Percentiles rank a stretch among this genome's conserved stretches.
Conservation (phyloP, 2,113 vertebrate species). For the Channa maculata region DNA sequence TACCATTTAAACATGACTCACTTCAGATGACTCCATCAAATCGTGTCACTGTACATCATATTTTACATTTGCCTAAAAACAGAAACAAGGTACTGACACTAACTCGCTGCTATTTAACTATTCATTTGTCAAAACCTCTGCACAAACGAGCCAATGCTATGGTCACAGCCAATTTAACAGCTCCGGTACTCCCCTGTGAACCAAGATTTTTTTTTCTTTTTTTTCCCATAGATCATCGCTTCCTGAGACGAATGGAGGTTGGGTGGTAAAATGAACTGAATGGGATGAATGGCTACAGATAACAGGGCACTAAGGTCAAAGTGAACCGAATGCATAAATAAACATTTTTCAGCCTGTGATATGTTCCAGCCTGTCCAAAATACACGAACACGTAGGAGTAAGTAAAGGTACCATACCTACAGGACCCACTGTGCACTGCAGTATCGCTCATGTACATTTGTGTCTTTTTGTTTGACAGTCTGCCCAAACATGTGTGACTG, state of each 20-base stretch:
- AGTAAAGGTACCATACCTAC: slow-evolving; percentile 64
- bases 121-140: slow-evolving; percentile 44
- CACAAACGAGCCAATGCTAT: slow-evolving; percentile 45
- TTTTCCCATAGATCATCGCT: slow-evolving; percentile 59
- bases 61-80: slow-evolving; percentile 46
- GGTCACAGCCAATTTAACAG: slow-evolving; percentile 49
- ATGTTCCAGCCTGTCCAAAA: slow-evolving; percentile 57
- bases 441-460: slow-evolving; percentile 58
- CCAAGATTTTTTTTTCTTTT: slow-evolving; percentile 6
- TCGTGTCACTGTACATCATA: slow-evolving; percentile 58
- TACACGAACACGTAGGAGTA: slow-evolving; percentile 54
- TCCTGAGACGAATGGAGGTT: slow-evolving; percentile 80
- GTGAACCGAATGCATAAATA: slow-evolving; percentile 76
- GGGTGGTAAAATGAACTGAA: slow-evolving; percentile 65
- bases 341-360: slow-evolving; percentile 68
- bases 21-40: slow-evolving; percentile 35
- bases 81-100: slow-evolving; percentile 46
- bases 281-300: slow-evolving; percentile 72
- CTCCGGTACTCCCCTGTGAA: slow-evolving; percentile 33
- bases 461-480: slow-evolving; percentile 64
- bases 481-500: slow-evolving; percentile 51
- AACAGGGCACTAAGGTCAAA: slow-evolving; percentile 79
- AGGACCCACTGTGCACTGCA: slow-evolving; percentile 66
- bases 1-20: slow-evolving; percentile 26
- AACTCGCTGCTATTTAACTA: slow-evolving; percentile 44